Evolutionary conservation across 2,113 vertebrate species (phyloP), one percentile per base, ranked within the genome.

Genomic region (Stigmatopora nigra): DNA sequence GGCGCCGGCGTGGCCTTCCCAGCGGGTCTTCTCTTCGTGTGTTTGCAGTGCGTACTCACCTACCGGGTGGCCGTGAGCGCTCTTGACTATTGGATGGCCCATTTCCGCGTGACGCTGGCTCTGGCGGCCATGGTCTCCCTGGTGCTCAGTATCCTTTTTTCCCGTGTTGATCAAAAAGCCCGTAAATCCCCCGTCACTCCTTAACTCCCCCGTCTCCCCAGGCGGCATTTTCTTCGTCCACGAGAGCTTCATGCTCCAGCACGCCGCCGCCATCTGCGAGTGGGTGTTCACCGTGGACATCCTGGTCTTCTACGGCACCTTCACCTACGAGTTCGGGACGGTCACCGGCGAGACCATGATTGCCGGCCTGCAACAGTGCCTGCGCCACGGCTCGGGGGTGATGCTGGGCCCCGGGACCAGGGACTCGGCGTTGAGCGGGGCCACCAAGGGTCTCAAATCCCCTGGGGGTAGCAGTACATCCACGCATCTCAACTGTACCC

Each of bases 241-340:
- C 0, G 92, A 94, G 88, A 94, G 90, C 76, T 92, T 92, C 57
- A 70, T 91, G 60, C 88, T 95, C 51, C 94, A 96, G 87, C 94
- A 96, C 3, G 89, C 92, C 0, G 93, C 94, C 0, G 94, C 94
- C 80, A 90, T 96, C 78, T 95, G 93, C 0, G 94, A 96, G 80
- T 96, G 94, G 94, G 90, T 93, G 70, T 96, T 94, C 53, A 94
- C 94, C 3, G 91, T 96, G 2, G 92, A 93, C 86, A 93, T 96
- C 83, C 89, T 96, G 51, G 76, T 95, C 64, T 96, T 94, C 81
- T 96, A 94, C 0, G 94, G 94, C 53, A 95, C 94, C 67, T 95
- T 95, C 88, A 93, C 93, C 80, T 95, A 95, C 0, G 94, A 96
- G 85, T 96, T 95, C 0, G 93, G 93, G 70, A 89, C 93, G 0